phyloP scores from a whole-genome alignment of 1,140 invertebrate genomes.

The Cydia amplana region DNA sequence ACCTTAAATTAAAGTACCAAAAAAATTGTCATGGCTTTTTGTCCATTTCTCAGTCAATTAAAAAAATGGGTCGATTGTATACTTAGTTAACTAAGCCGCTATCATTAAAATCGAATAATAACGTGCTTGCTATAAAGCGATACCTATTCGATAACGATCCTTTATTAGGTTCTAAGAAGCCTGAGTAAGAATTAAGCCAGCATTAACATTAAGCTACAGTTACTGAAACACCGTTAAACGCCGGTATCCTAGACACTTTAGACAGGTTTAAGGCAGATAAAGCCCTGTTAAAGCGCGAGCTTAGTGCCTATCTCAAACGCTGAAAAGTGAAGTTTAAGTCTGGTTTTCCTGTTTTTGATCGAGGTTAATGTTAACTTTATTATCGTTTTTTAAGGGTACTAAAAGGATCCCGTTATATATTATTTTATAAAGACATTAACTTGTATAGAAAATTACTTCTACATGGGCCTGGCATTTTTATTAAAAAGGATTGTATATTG shows the following conservation, averaged over 20 bases:
- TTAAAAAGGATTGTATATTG: too few species aligned
- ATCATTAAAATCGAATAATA: not conserved
- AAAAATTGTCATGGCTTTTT: too few species aligned
- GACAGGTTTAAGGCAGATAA: slow-evolving; percentile 20
- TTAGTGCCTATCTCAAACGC: not conserved
- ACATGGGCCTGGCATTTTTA: too few species aligned
- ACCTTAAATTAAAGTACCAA: too few species aligned
- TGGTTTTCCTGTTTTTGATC: not conserved
- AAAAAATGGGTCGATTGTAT: too few species aligned
- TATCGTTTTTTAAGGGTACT: too few species aligned
- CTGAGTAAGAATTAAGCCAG: slow-evolving; percentile 9
- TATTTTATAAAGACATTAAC: too few species aligned
- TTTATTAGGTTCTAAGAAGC: slow-evolving; percentile 21
- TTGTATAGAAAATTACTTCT: too few species aligned
- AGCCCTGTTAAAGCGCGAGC: slow-evolving; percentile 17
- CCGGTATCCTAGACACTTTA: slow-evolving; percentile 8
- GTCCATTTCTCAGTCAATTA: too few species aligned
- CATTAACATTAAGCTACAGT: slow-evolving; percentile 20
- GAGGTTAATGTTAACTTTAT: not conserved
- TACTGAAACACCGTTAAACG: slow-evolving; percentile 12
- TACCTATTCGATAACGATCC: not conserved
- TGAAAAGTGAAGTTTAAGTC: not conserved
- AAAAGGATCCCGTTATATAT: too few species aligned
- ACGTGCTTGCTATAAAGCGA: not conserved
- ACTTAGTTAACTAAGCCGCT: too few species aligned